Conservation (phyloP, 2,888 invertebrate species). For the Pseudoips prasinana region DNA sequence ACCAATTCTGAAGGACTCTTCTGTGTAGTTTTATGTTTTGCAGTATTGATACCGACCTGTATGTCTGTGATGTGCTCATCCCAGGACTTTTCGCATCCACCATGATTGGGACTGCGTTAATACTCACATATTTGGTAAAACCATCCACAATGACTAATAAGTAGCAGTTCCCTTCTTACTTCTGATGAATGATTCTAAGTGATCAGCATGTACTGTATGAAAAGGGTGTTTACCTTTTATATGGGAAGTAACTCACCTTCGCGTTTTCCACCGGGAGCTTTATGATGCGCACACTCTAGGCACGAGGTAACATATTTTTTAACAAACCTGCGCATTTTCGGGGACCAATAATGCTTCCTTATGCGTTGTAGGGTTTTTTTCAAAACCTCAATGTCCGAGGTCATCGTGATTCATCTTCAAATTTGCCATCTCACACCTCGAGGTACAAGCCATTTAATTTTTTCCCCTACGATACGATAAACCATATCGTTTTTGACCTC, state of each 20-base stretch:
- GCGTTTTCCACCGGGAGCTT: constrained; percentile 13
- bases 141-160: constrained; percentile 1
- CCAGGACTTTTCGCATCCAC: not conserved
- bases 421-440: constrained; percentile 26
- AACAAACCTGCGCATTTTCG: constrained; percentile 5
- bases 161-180: constrained; percentile 1
- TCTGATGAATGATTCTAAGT: not conserved
- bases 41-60: constrained; percentile 2
- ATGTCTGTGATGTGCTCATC: not conserved
- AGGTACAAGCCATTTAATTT: constrained; percentile 27
- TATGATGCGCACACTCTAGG: constrained; percentile 7
- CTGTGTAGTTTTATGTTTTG: constrained; percentile 1
- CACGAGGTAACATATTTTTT: constrained; percentile 8
- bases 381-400: constrained; percentile 24
- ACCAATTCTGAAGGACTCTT: constrained; percentile 1
- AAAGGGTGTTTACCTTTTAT: not conserved
- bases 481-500: constrained; percentile 18
- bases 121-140: constrained; percentile 1
- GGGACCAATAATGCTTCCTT: constrained; percentile 4
- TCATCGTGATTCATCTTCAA: constrained; percentile 26
- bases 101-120: not conserved
- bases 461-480: constrained; percentile 2
- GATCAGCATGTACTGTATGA: constrained; percentile 3
- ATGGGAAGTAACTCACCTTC: constrained; percentile 2
- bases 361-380: constrained; percentile 19